phyloP scores from a whole-genome alignment of 2,113 vertebrate genomes.

The Paedocypris sp. region DNA sequence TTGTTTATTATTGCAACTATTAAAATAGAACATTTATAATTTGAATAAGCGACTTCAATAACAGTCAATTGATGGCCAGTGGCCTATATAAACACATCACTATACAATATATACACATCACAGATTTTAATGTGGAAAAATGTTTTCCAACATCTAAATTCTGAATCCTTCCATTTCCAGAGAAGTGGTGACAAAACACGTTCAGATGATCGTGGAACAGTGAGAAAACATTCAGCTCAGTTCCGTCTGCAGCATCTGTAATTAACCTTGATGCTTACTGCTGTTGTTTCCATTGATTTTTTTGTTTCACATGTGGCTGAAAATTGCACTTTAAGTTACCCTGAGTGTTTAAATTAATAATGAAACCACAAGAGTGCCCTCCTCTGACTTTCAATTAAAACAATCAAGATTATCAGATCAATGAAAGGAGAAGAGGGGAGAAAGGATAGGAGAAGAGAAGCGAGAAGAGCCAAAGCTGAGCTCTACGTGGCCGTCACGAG shows the following conservation, averaged over 20 bases:
- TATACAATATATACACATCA: no score
- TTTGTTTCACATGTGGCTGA: conserved; percentile 72
- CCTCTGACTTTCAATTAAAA: conserved; percentile 73
- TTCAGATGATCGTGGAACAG: conserved; percentile 7
- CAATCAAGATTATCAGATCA: conserved; percentile 52
- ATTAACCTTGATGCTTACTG: conserved; percentile 50
- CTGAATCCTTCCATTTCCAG: conserved; percentile 38
- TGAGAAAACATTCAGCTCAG: conserved; percentile 20
- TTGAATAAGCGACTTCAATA: no score
- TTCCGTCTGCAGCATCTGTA: conserved; percentile 39
- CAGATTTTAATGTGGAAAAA: no score
- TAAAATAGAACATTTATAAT: no score
- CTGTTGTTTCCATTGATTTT: conserved; percentile 72
- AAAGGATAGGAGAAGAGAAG: conserved; percentile 4
- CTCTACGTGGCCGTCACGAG: conserved; percentile 6
- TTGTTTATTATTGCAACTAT: no score
- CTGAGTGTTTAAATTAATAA: conserved; percentile 75
- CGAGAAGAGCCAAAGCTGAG: not conserved
- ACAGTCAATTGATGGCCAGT: no score
- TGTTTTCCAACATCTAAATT: conserved; percentile 43
- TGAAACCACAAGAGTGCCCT: conserved; percentile 68
- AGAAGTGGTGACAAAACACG: conserved; percentile 44
- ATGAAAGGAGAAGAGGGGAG: not conserved
- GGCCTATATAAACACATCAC: no score
- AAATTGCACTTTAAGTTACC: conserved; percentile 77